A percentile compares a stretch with the other conserved stretches of the same genome.
These are phyloP conservation scores for Colletes latitarsis DNA, from an alignment of 1,140 invertebrate genomes.

Conservation along the genomic window DNA sequence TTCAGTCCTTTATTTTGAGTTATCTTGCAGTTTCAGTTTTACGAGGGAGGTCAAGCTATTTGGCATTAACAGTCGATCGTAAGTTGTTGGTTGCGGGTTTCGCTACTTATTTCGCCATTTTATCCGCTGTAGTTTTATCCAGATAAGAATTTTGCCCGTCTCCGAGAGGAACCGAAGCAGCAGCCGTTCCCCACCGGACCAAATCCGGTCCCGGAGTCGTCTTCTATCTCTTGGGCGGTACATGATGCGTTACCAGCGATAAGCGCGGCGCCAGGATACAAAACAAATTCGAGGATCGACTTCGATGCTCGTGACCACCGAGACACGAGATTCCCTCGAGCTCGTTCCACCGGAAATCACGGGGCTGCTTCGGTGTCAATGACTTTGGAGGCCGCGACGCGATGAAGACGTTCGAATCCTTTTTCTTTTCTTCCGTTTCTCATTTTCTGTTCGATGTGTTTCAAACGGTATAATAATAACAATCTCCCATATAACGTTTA, in stretches of 20 bases:
- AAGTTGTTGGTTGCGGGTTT: too few relatives aligned
- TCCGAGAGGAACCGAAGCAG: conserved; percentile 1
- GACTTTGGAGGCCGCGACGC: not conserved
- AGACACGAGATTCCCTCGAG: conserved; percentile 8
- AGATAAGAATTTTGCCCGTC: too few relatives aligned
- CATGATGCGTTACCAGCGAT: conserved; percentile 44
- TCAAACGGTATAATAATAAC: too few relatives aligned
- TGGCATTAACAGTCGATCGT: too few relatives aligned
- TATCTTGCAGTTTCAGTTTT: too few relatives aligned
- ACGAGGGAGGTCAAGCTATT: too few relatives aligned
- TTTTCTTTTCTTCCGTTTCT: not conserved
- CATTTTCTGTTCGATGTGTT: too few relatives aligned
- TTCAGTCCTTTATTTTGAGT: too few relatives aligned
- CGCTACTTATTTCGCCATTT: too few relatives aligned
- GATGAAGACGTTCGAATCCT: not conserved
- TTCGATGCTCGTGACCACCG: not conserved
- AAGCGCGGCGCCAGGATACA: conserved; percentile 46
- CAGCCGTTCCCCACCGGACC: not conserved
- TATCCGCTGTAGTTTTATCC: too few relatives aligned
- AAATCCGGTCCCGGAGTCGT: conserved; percentile 16
- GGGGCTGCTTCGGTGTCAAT: too few relatives aligned
- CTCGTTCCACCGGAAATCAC: conserved; percentile 19
- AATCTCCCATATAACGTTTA: too few relatives aligned
- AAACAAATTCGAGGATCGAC: conserved; percentile 55
- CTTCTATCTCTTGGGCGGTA: conserved; percentile 35